Conservation (phyloP, 2,113 vertebrate genomes). For the Polypterus bichir region DNA sequence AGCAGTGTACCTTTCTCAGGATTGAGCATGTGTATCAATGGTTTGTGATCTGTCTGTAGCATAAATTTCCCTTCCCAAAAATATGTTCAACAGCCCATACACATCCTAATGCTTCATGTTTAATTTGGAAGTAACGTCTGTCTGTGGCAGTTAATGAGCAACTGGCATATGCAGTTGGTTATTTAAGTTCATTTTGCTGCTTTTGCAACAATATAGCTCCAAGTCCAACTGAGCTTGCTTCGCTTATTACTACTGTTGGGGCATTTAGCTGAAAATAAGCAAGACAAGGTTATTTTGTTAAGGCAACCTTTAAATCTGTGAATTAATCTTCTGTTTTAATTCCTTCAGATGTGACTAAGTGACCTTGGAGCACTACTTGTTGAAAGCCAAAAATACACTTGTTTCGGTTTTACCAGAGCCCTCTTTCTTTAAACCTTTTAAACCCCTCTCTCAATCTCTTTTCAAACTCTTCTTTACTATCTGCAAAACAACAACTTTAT, state of each 20-base stretch:
- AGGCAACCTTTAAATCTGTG: conserved; percentile 5
- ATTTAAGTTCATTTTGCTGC: conserved; percentile 4
- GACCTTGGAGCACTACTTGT: conserved; percentile 12
- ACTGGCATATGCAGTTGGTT: conserved; percentile 12
- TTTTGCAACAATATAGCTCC: conserved; percentile 14
- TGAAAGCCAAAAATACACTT: conserved; percentile 9
- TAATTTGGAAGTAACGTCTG: conserved; percentile 8
- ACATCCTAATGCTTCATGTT: conserved; percentile 11
- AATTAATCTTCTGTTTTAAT: conserved; percentile 13
- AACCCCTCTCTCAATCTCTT: conserved; percentile 4
- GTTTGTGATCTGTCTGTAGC: conserved; percentile 8
- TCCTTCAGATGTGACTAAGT: conserved; percentile 12
- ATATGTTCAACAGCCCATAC: conserved; percentile 16
- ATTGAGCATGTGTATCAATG: conserved; percentile 16
- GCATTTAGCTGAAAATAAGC: conserved; percentile 15
- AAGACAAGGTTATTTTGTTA: conserved; percentile 13
- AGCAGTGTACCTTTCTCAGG: conserved; percentile 10
- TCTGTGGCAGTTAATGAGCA: conserved; percentile 14
- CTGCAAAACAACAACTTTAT: conserved; percentile 3
- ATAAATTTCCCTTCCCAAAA: conserved; percentile 15
- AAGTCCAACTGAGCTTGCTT: conserved; percentile 15
- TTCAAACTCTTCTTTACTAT: conserved; percentile 8
- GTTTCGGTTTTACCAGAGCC: background rate
- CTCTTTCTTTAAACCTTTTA: conserved; percentile 4
- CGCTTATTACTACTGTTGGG: conserved; percentile 16